Percentiles rank a stretch among this genome's conserved stretches.
Evolutionary conservation across 1,140 invertebrate species (phyloP).

Genomic region (Drosophila mojavensis): DNA sequence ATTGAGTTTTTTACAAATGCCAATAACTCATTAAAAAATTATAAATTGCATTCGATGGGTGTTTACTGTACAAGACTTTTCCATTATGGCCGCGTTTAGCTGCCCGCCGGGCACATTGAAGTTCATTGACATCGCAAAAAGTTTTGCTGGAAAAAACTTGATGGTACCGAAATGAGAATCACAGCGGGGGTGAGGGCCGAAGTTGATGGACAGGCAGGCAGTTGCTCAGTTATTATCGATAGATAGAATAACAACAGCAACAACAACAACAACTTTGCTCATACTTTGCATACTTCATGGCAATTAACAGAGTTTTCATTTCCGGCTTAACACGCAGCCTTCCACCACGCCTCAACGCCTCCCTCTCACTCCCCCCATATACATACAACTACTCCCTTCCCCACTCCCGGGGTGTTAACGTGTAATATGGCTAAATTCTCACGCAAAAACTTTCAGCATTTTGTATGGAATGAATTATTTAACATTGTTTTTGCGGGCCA

Average conservation of each 20-base stretch:
- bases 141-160: conserved; percentile 27
- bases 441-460: conserved; percentile 68
- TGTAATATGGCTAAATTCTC: conserved; percentile 78
- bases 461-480: conserved; percentile 74
- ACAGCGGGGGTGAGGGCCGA: neutral
- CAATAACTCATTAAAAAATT: conserved; percentile 35
- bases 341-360: neutral
- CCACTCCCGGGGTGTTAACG: conserved; percentile 15
- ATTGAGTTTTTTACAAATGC: conserved; percentile 1
- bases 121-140: conserved; percentile 37
- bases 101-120: neutral
- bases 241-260: conserved; percentile 48
- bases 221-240: conserved; percentile 68
- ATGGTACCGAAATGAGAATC: neutral
- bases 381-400: neutral
- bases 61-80: conserved; percentile 28
- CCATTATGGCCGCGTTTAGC: conserved; percentile 21
- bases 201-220: neutral
- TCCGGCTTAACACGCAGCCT: conserved; percentile 72
- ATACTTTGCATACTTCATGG: conserved; percentile 73
- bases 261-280: conserved; percentile 36
- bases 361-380: neutral
- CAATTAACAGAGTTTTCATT: conserved; percentile 79
- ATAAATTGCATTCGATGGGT: conserved; percentile 33
- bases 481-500: conserved; percentile 66